Evolutionary conservation across 92 coral and sea anemone species (phyloP), one percentile per base, ranked within the genome.

Genomic region (Parazoanthus atlanticus): DNA sequence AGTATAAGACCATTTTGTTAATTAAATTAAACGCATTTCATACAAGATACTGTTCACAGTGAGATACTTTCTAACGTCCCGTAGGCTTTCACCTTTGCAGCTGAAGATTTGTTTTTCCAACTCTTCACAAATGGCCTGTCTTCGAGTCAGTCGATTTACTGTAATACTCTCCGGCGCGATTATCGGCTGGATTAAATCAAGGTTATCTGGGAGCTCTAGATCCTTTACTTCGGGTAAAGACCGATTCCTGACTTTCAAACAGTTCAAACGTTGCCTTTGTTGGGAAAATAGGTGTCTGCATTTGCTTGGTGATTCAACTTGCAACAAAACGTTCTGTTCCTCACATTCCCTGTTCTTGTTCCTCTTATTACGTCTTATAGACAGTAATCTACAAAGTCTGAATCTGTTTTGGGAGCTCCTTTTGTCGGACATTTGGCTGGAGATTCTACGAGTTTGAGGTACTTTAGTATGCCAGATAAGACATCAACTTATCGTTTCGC

Each of bases 81-180:
- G 89, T 72, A 96, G 83, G 47, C 93, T 96, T 13, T 89, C 74
- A 2, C 98, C 98, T 36, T 65, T 86, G 61, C 88, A 91, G 70
- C 91, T 82, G 80, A 78, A 79, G 54, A 92, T 95, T 30, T 86
- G 33, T 81, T 86, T 89, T 76, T 96, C 98, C 80, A 95, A 91
- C 86, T 96, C 98, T 61, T 94, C 98, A 66, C 98, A 96, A 74
- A 96, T 96, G 5, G 95, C 98, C 33, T 88, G 84, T 13, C 98
- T 78, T 77, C 98, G 89, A 54, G 65, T 10, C 46, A 69, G 75
- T 23, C 82, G 77, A 16, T 78, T 88, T 13, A 75, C 77, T 11
- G 89, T 52, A 41, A 77, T 86, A 36, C 73, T 85, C 25, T 79
- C 90, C 11, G 17, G 21, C 31, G 82, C 91, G 11, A 16, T 28